Evolutionary conservation across 2,888 invertebrate genomes (phyloP), one percentile per base, ranked within the genome.

Genomic region (Drosophila infuscata): DNA sequence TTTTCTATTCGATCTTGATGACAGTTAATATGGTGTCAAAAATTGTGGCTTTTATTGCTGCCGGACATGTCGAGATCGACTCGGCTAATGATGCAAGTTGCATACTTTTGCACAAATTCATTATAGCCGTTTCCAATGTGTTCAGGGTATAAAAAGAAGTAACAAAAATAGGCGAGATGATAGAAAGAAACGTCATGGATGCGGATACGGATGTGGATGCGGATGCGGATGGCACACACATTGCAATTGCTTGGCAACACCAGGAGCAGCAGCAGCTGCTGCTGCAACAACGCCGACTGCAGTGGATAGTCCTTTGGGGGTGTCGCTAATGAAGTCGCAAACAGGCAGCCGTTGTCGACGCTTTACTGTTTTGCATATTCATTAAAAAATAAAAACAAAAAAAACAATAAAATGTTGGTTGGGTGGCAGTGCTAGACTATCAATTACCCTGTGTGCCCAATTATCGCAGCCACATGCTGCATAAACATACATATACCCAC

Each of bases 321-420:
- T 85, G 82, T 76, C 90, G 86, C 90, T 88, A 90, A 90, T 90
- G 90, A 88, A 86, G 89, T 83, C 83, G 89, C 86, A 85, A 88
- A 88, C 88, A 85, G 84, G 74, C 81, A 80, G 70, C 64, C 56
- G 71, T 70, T 61, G 65, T 71, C 74, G 68, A 69, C 77, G 72
- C 41, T n/a, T 57, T 59, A 54, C 54, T 72, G 81, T 59, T 82
- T 78, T 82, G 82, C 80, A 81, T 81, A 78, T 83, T 83, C 81
- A 83, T 82, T 77, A 68, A 56, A 79, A 64, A 73, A 73, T 60
- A 63, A 25, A 32, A 11, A 54, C 29, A 57, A 57, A 66, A 57
- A 65, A 9, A 33, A 57, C 15, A 29, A 41, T 32, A 52, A 41
- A 32, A 15, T 7, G 8, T 9, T 0, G 49, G n/a, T 5, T 11